Base-by-base conservation (phyloP, 2,797 vertebrate genomes). In the Cynopterus sphinx region DNA sequence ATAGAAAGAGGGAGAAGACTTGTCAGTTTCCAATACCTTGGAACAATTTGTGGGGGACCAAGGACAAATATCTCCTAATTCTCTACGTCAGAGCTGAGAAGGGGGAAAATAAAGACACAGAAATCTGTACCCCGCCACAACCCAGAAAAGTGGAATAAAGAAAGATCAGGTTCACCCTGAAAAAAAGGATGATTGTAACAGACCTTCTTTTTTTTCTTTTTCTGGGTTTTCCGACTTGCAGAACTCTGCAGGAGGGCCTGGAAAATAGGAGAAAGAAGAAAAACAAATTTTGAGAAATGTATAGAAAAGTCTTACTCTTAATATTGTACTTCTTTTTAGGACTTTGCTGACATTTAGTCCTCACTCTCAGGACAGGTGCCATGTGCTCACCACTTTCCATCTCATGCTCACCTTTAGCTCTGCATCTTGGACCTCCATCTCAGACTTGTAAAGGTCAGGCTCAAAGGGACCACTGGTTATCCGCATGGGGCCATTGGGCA, bases 121-220 rank as follows among this genome's bases (percentile, higher is more conserved):
- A 91, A 86, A 71, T 67, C 31, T 28, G 1, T 6, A 78, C 4
- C 15, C 82, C 33, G 67, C n/a, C 19, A 95, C 0, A 6, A 93
- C 46, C 85, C 67, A 71, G 51, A 9, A 91, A 78, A 10, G 13
- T 70, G 2, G 24, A 78, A 39, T 26, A 75, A 82, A 91, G 55
- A 93, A 9, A 21, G 36, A 71, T n/a, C 46, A 41, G 26, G 65
- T 81, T 73, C 59, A 91, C 26, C 39, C 49, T 63, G 36, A n/a
- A 53, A 83, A 39, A 36, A 73, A n/a, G 16, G 17, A 68, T 49
- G 41, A 86, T 55, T 9, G 9, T 17, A 55, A 97, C 75, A 81
- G 94, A 99, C 99, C 99, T 99, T 99, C 99, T 99, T 99, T 99
- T 99, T 99, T 99, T 99, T 99, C 98, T 99, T 99, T 98, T 99